phyloP scores from a whole-genome alignment of 2,888 invertebrate genomes.

The Cataglyphis rosenhaueri region DNA sequence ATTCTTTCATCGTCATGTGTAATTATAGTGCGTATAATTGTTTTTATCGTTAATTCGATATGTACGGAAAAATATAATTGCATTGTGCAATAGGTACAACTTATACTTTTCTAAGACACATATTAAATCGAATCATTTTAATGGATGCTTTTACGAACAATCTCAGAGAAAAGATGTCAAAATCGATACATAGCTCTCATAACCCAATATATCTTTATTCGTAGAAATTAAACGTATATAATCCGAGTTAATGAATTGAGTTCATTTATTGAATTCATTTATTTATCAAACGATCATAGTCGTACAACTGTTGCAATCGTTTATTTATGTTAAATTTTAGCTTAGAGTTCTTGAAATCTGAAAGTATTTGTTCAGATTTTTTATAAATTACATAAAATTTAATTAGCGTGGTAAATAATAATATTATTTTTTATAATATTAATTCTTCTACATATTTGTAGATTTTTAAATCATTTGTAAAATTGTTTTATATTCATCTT shows the following conservation, averaged over 20 bases:
- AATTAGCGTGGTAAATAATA: background rate
- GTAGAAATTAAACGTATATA: background rate
- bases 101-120: background rate
- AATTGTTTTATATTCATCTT: background rate
- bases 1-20: background rate
- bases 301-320: no score
- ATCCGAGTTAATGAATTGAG: background rate
- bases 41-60: conserved; percentile 6
- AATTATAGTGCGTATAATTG: background rate
- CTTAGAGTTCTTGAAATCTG: no score
- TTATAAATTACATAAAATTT: no score
- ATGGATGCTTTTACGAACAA: background rate
- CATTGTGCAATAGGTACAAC: background rate
- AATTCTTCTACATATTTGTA: background rate
- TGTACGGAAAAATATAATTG: background rate
- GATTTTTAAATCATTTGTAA: background rate
- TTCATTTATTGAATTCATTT: background rate
- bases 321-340: no score
- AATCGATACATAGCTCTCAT: background rate
- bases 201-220: background rate
- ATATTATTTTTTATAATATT: background rate
- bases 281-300: no score
- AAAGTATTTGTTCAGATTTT: no score
- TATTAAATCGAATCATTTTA: background rate
- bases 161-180: background rate